Percentiles rank a stretch among this genome's conserved stretches.
phyloP scores from a whole-genome alignment of 2,113 vertebrate genomes.

The Dicaeum eximium region DNA sequence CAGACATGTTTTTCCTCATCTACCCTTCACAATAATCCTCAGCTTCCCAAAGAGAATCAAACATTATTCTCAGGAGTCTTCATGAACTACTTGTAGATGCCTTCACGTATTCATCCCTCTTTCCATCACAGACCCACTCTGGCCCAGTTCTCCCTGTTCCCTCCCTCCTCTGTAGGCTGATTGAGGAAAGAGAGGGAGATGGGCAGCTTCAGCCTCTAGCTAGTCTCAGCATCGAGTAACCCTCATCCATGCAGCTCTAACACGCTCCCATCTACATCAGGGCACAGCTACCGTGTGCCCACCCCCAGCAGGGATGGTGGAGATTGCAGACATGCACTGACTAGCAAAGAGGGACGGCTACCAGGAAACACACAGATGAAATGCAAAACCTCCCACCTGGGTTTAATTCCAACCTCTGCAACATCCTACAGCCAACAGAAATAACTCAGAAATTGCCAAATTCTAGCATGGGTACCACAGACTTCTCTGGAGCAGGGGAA shows the following conservation, averaged over 20 bases:
- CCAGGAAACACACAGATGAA: not conserved
- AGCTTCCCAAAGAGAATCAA: not conserved
- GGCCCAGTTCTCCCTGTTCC: not conserved
- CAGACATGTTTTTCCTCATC: not conserved
- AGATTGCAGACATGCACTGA: not conserved
- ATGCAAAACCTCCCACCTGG: not conserved
- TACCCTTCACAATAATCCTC: not conserved
- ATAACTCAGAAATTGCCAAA: not conserved
- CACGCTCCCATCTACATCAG: rapidly evolving
- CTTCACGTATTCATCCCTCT: not conserved
- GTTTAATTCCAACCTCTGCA: not conserved
- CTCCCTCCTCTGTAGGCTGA: not conserved
- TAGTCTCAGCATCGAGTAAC: not conserved
- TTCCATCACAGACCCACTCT: not conserved
- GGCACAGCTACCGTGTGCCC: not conserved
- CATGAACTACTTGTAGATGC: not conserved
- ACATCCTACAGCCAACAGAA: not conserved
- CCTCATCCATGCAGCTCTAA: not conserved
- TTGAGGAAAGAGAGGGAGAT: not conserved
- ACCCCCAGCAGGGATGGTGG: not conserved
- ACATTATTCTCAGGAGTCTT: not conserved
- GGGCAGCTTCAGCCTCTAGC: not conserved
- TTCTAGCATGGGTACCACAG: not conserved
- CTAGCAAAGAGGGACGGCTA: not conserved
- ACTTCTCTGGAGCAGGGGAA: not conserved